Base-by-base conservation (phyloP, 2,113 vertebrate genomes). In the Argyrosomus japonicus region DNA sequence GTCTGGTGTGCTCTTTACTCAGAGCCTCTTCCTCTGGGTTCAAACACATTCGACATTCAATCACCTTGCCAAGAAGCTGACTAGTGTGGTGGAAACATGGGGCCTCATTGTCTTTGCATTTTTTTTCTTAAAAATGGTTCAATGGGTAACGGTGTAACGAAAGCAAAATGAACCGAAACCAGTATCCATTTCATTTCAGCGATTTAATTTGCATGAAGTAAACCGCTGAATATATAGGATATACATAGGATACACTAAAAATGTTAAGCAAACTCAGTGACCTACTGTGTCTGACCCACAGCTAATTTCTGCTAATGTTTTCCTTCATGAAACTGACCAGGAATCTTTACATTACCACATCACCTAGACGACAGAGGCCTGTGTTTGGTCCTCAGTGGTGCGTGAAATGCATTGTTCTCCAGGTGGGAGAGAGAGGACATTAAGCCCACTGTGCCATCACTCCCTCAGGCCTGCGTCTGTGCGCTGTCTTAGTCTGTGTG, bases 321-420 rank as follows among this genome's bases (percentile, higher is more conserved):
- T n/a, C 51, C 53, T 50, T 32, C 75, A 18, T 62, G 50, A 54
- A 57, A 57, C 62, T 40, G 21, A 17, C 36, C 21, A 19, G 43
- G 51, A 81, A 62, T 51, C 10, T 75, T 67, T 62, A 32, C 47
- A 65, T 17, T 25, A 6, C 23, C 9, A 25, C 47, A 29, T 48
- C 13, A 29, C 25, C 6, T 10, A 29, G 56, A 64, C 5, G 23
- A 19, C 63, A 60, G 9, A 36, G 36, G 32, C 53, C 45, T 54
- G 54, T 0, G 29, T 77, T 80, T 65, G 61, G 18, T 43, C 17
- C 53, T 75, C 57, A 56, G 56, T 9, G 43, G 70, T 74, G 65
- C 63, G 61, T 53, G 53, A 79, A 53, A 64, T 78, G 85, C 62
- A 69, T 82, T 84, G 83, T 82, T 75, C 81, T 82, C 45, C 77